Base-by-base conservation (phyloP, 1,140 invertebrate species). In the Sinonovacula constricta region DNA sequence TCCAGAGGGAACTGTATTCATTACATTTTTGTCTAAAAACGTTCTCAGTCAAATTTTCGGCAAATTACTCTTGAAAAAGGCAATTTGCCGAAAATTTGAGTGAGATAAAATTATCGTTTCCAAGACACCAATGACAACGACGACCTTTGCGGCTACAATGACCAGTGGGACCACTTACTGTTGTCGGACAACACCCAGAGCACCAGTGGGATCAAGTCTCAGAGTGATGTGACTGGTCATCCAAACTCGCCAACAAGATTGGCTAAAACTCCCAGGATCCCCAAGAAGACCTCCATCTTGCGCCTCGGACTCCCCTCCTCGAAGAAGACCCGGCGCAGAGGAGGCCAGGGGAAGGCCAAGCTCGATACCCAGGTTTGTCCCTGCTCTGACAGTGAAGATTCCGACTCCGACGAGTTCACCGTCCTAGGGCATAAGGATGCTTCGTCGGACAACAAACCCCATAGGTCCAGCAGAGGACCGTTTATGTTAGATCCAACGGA, bases 121-220 rank as follows among this genome's bases (percentile, higher is more conserved):
- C 12, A 45, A 67, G 66, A 68, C n/a, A 31, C 66, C 18, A 39
- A 30, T 31, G 65, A 70, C 18, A 33, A 76, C 18, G 30, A 14
- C 18, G 72, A 76, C 53, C 34, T 76, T 12, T 45, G 56, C 14
- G 63, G 72, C 5, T 63, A 76, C 36, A 76, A 76, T 31, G 31
- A 57, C 28, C 39, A 76, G 15, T 67, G 39, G 53, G 72, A 76
- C 30, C 28, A 66, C 14, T 49, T 76, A 24, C 49, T 76, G 22
- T 15, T 56, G 28, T 30, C 70, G 31, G 30, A 59, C n/a, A 59
- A 28, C 28, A 15, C 3, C 3, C n/a, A 15, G 15, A 24, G 22
- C 22, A 1, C 22, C 4, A 59, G 28, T 14, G 24, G 28, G 28
- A 59, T 22, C 28, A n/a, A n/a, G n/a, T n/a, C n/a, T n/a, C n/a